Base-by-base conservation (phyloP, 1,140 invertebrate species). In the Schlechtendalia chinensis region DNA sequence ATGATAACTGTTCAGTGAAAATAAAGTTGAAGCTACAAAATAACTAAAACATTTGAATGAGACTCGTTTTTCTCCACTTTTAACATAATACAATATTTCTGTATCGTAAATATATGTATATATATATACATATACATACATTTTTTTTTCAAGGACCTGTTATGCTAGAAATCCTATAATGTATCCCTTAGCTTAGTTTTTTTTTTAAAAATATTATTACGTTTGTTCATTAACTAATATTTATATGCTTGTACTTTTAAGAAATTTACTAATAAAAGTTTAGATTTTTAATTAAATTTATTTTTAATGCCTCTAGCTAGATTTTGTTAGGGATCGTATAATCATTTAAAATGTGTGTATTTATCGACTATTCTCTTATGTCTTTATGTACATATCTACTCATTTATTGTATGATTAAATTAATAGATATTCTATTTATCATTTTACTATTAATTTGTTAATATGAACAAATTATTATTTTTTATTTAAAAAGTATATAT, bases 211-310 rank as follows among this genome's bases (percentile, higher is more conserved):
- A 77, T n/a, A 45, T 61, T 79, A 79, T 79, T 79, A 79, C 58
- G 75, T 79, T 79, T 79, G 75, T 79, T 79, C 22, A 63, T 79
- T 79, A 79, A 79, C 75, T 39, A 79, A 79, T 79, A 79, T 79
- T 79, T 79, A 79, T 79, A 79, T 79, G 75, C 75, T 79, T 79
- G 75, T 79, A 79, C n/a, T 63, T 79, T 79, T 79, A 79, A 79
- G 75, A 79, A 79, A 79, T 79, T 75, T 79, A 79, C 75, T 79
- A 79, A 79, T 79, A 79, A 72, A 79, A 79, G 58, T 61, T 61
- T 79, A 79, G 75, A 79, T 79, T 79, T 79, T 79, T 72, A 72
- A 79, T 79, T 63, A 79, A 24, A 50, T 61, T 63, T 59, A 63
- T 50, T 69, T 69, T 69, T 27, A 47, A 69, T 72, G 10, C 10